Evolutionary conservation across 1,140 invertebrate species (phyloP).

Genomic region (Propsilocerus akamusi): DNA sequence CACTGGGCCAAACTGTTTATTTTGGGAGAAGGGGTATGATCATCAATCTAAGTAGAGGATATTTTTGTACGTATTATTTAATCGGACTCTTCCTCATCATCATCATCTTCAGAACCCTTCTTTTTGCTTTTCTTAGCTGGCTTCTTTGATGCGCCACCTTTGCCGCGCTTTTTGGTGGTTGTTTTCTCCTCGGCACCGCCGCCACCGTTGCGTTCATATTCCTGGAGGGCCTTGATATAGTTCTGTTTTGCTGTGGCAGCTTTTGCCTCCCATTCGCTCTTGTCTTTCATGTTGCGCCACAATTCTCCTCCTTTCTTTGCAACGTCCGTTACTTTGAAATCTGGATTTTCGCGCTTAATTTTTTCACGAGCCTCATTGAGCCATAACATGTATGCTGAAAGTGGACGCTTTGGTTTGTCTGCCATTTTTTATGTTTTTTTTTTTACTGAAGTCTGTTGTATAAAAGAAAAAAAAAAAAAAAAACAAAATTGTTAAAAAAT

Average conservation of each 20-base stretch:
- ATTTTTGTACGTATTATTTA: no score
- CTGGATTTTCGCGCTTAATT: slow-evolving; percentile 55
- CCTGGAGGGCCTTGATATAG: slow-evolving; percentile 71
- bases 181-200: slow-evolving; percentile 28
- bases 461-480: neutral
- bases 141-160: slow-evolving; percentile 22
- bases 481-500: neutral
- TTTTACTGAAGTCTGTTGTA: neutral
- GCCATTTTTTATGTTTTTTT: slow-evolving; percentile 47
- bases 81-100: slow-evolving; percentile 22
- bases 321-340: slow-evolving; percentile 54
- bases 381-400: slow-evolving; percentile 65
- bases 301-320: slow-evolving; percentile 71
- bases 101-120: slow-evolving; percentile 22
- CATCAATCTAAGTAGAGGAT: no score
- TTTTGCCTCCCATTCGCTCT: slow-evolving; percentile 73
- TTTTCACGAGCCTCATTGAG: slow-evolving; percentile 51
- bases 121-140: slow-evolving; percentile 29
- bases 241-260: slow-evolving; percentile 68
- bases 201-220: slow-evolving; percentile 61
- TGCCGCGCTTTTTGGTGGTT: slow-evolving; percentile 27
- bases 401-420: slow-evolving; percentile 59
- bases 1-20: no score
- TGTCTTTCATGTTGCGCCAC: slow-evolving; percentile 63
- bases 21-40: no score